phyloP scores from a whole-genome alignment of 1,140 invertebrate species.

The Saccostrea glomerata region DNA sequence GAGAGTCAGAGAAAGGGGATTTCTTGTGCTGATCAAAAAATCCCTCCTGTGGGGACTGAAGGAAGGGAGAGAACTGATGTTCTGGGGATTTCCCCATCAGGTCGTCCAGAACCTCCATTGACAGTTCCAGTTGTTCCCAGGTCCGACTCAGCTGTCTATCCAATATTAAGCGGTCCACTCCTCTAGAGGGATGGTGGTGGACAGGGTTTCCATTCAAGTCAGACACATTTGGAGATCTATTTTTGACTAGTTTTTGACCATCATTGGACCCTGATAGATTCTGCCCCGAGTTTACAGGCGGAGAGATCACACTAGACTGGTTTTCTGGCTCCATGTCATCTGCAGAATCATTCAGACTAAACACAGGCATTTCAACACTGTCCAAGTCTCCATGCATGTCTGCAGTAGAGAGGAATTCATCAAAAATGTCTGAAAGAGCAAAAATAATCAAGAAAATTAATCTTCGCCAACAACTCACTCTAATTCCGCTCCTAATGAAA shows the following conservation, averaged over 20 bases:
- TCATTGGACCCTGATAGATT: neutral
- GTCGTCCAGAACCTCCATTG: conserved; percentile 4
- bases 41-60: neutral
- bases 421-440: conserved; percentile 18
- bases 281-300: neutral
- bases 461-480: neutral
- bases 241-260: neutral
- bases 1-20: neutral
- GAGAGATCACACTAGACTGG: neutral
- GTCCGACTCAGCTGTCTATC: neutral
- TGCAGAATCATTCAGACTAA: neutral
- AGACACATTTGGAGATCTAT: neutral
- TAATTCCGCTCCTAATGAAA: neutral
- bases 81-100: conserved; percentile 23
- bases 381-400: neutral
- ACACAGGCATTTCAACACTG: conserved; percentile 7
- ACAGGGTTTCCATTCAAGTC: conserved; percentile 22
- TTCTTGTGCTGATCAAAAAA: neutral
- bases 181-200: neutral
- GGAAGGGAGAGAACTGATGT: neutral
- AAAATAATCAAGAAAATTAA: neutral
- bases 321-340: neutral
- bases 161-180: neutral
- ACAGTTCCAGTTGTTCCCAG: neutral
- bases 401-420: neutral